Conservation (phyloP, 2,797 vertebrate genomes). For the Alcedo quadribrachys region DNA sequence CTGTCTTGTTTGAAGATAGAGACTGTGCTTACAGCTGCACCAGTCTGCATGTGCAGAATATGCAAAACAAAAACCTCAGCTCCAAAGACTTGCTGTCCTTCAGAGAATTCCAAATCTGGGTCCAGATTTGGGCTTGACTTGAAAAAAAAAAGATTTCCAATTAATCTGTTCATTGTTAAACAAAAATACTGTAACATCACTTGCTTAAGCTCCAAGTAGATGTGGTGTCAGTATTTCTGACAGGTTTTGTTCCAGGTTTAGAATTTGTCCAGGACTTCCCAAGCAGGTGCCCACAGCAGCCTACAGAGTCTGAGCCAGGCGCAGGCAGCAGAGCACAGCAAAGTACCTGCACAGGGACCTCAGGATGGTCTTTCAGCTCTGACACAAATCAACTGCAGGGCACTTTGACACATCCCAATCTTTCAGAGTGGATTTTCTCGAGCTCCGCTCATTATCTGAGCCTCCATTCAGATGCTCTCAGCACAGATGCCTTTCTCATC, state of each 20-base stretch:
- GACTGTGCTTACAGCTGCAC: background rate
- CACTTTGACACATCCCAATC: slow-evolving; percentile 63
- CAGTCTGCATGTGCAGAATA: background rate
- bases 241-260: background rate
- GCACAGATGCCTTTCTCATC: slow-evolving; percentile 77
- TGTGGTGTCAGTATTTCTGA: background rate
- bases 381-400: slow-evolving; percentile 55
- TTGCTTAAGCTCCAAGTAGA: background rate
- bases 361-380: background rate
- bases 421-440: slow-evolving; percentile 55
- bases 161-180: background rate
- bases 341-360: background rate
- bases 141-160: background rate
- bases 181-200: background rate
- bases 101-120: background rate
- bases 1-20: background rate
- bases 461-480: slow-evolving; percentile 68
- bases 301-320: rapidly evolving
- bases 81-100: background rate
- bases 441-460: slow-evolving; percentile 68
- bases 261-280: background rate
- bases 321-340: background rate
- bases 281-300: background rate
- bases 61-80: background rate
- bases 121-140: background rate